phyloP scores from a whole-genome alignment of 2,113 vertebrate species.

The Albula glossodonta region DNA sequence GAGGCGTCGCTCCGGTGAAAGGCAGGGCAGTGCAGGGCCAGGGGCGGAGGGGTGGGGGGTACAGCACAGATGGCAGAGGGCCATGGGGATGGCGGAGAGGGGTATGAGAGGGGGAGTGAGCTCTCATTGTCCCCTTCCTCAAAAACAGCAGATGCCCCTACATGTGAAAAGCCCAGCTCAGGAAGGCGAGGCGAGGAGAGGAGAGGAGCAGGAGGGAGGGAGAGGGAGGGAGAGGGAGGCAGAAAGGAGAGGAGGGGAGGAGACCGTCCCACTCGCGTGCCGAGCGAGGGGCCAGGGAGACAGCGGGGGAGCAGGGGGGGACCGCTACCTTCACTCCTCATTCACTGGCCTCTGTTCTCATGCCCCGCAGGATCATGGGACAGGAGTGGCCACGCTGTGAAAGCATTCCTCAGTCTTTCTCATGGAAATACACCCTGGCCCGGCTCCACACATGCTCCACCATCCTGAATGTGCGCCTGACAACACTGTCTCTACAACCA shows the following conservation, averaged over 20 bases:
- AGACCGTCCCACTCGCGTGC: background rate
- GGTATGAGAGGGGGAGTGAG: background rate
- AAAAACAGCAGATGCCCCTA: constrained; percentile 20
- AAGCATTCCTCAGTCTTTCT: constrained; percentile 5
- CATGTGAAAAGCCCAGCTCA: no score
- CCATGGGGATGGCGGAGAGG: background rate
- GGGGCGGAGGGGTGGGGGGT: background rate
- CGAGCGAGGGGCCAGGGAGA: background rate
- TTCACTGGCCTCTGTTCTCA: background rate
- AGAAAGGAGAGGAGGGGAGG: background rate
- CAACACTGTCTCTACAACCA: background rate
- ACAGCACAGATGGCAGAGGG: background rate
- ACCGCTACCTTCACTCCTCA: background rate
- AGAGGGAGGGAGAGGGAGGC: no score
- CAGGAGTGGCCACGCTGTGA: background rate
- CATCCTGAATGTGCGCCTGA: background rate
- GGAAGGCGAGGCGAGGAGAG: no score
- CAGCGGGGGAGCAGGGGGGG: background rate
- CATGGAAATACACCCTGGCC: constrained; percentile 14
- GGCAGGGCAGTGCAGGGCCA: background rate
- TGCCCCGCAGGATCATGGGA: background rate
- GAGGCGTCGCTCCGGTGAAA: background rate
- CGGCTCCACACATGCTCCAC: background rate
- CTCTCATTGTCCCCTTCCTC: constrained; percentile 24
- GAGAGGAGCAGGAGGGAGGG: no score